Percentiles rank a stretch among this genome's conserved stretches.
These are phyloP conservation scores for Gobiocypris rarus DNA, from an alignment of 2,113 vertebrate species.

Conservation along the genomic window DNA sequence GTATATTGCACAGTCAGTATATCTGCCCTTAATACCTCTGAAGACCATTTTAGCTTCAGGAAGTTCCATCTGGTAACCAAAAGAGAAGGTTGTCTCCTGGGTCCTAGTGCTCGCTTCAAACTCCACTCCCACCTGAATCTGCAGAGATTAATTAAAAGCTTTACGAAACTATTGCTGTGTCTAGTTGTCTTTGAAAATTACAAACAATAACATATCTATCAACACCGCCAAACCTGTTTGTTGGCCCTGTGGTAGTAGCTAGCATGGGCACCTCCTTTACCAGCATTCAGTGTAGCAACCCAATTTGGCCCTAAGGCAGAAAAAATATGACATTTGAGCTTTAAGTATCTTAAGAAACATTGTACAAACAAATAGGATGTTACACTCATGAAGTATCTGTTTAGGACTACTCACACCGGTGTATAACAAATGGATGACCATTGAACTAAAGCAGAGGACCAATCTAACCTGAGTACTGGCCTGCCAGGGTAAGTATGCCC, in stretches of 20 bases:
- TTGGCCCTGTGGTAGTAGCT: conserved; percentile 96
- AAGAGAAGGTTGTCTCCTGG: conserved; percentile 93
- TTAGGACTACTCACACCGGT: neutral
- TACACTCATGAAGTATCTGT: neutral
- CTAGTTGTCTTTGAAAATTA: neutral
- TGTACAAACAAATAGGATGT: neutral
- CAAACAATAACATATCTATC: neutral
- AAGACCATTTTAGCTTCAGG: conserved; percentile 92
- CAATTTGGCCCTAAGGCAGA: conserved; percentile 82
- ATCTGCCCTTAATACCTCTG: conserved; percentile 77
- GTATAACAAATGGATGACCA: neutral
- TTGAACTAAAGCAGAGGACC: too few species aligned
- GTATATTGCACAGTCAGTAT: neutral
- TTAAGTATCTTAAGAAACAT: neutral
- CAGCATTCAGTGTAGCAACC: conserved; percentile 90
- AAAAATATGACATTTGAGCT: neutral
- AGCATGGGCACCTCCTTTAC: conserved; percentile 91
- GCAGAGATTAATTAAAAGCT: neutral
- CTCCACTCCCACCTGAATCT: conserved; percentile 96
- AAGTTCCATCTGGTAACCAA: conserved; percentile 92
- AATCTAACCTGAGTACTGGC: conserved; percentile 88
- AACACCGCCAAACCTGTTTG: conserved; percentile 81
- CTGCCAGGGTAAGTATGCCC: conserved; percentile 91
- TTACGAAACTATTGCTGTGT: neutral
- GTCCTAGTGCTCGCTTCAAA: conserved; percentile 95